Evolutionary conservation across 2,113 vertebrate species (phyloP).

Genomic region (Paramormyrops kingsleyae): DNA sequence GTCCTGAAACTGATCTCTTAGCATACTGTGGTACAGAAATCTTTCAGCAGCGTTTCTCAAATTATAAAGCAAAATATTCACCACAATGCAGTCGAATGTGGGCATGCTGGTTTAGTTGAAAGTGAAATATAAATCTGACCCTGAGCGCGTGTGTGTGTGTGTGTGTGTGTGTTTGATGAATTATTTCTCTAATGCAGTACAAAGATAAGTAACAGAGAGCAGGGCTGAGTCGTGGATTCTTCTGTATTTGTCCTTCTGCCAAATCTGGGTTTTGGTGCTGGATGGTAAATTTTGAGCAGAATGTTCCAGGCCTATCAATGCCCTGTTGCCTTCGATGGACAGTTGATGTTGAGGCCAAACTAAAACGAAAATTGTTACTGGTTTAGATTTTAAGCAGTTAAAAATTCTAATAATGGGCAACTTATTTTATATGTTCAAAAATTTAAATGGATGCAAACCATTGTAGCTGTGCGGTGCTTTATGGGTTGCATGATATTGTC

Average conservation of each 20-base stretch:
- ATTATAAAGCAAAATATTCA: neutral
- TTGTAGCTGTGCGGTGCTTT: neutral
- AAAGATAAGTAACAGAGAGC: neutral
- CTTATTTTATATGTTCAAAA: neutral
- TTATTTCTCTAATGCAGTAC: neutral
- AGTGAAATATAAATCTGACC: neutral
- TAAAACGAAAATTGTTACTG: neutral
- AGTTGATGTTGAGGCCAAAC: neutral
- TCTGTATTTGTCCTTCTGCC: neutral
- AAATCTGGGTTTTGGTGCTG: neutral
- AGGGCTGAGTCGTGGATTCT: neutral
- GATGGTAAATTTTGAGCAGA: neutral
- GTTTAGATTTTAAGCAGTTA: neutral
- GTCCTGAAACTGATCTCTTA: neutral
- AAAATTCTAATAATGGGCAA: neutral
- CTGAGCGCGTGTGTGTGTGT: neutral
- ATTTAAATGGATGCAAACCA: neutral
- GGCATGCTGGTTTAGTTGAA: neutral
- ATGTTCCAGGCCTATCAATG: neutral
- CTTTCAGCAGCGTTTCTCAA: neutral
- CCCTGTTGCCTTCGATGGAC: neutral
- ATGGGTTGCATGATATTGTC: neutral
- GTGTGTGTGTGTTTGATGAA: neutral
- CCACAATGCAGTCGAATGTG: neutral
- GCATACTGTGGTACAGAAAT: neutral